phyloP scores from a whole-genome alignment of 1,140 invertebrate species.

The Zelostemma sp. region DNA sequence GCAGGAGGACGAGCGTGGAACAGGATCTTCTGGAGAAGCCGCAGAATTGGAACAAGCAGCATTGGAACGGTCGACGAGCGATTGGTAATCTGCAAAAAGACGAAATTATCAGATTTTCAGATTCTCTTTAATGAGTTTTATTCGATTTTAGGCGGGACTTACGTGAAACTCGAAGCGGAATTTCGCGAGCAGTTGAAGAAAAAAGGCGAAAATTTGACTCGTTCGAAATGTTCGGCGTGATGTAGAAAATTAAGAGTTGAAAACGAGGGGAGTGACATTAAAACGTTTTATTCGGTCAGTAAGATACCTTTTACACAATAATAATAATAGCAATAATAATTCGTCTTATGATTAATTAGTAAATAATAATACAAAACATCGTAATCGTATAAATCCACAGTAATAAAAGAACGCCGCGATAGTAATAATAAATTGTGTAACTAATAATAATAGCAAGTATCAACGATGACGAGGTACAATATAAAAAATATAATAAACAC shows the following conservation, averaged over 20 bases:
- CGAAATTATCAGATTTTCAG: too few relatives aligned
- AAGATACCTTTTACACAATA: constrained; percentile 69
- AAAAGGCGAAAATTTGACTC: constrained; percentile 33
- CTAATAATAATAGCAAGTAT: constrained; percentile 50
- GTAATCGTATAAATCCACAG: constrained; percentile 45
- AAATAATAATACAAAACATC: constrained; percentile 45
- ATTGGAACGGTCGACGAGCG: constrained; percentile 54
- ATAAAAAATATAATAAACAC: constrained; percentile 48
- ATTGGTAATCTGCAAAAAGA: constrained; percentile 49
- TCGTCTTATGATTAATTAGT: constrained; percentile 38
- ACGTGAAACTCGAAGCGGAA: constrained; percentile 78
- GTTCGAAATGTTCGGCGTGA: constrained; percentile 46
- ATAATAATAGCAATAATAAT: constrained; percentile 52
- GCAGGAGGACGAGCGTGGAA: constrained; percentile 65
- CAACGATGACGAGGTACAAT: constrained; percentile 52
- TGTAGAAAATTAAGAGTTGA: constrained; percentile 13
- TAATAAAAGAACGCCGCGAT: too few relatives aligned
- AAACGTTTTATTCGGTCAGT: constrained; percentile 72
- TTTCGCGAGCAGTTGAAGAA: constrained; percentile 74
- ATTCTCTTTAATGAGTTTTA: too few relatives aligned
- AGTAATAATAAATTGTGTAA: constrained; percentile 16
- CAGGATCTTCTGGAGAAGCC: constrained; percentile 45
- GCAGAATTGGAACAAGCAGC: constrained; percentile 42
- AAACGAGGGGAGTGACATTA: constrained; percentile 46
- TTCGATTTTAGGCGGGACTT: constrained; percentile 82